Conservation (phyloP, 2,113 vertebrate species). For the Garra rufa region DNA sequence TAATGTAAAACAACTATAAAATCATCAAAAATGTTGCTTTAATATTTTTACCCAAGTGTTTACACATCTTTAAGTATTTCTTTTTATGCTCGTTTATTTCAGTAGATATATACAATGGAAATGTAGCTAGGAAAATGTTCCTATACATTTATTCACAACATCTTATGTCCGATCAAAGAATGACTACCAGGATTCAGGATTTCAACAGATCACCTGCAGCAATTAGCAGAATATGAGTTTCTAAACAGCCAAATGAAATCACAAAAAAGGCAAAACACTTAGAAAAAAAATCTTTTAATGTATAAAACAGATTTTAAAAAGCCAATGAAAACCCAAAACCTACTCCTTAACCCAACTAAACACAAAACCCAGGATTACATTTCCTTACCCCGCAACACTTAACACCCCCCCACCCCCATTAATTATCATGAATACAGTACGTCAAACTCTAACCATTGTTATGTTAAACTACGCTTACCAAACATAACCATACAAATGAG, state of each 20-base stretch:
- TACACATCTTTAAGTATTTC: no score
- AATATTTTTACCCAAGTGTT: no score
- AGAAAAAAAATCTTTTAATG: slow-evolving; percentile 76
- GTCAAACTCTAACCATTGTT: slow-evolving; percentile 50
- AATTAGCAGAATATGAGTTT: not conserved
- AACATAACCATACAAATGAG: slow-evolving; percentile 64
- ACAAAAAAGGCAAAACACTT: slow-evolving; percentile 29
- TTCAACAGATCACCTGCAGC: not conserved
- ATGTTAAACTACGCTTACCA: slow-evolving; percentile 57
- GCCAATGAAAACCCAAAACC: slow-evolving; percentile 62
- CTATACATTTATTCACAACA: not conserved
- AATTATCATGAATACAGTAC: slow-evolving; percentile 33
- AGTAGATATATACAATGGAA: not conserved
- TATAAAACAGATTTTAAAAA: slow-evolving; percentile 82
- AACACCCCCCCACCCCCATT: not conserved
- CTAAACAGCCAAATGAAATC: not conserved
- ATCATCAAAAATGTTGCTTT: no score
- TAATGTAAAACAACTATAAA: no score
- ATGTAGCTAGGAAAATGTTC: not conserved
- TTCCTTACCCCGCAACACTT: slow-evolving; percentile 40
- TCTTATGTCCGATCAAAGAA: not conserved
- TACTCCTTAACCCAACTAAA: slow-evolving; percentile 67
- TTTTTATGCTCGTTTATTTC: not conserved
- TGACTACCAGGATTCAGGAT: not conserved
- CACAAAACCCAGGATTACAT: slow-evolving; percentile 65